Evolutionary conservation across 2,797 vertebrate genomes (phyloP).

Genomic region (Tiaroga cobitis): DNA sequence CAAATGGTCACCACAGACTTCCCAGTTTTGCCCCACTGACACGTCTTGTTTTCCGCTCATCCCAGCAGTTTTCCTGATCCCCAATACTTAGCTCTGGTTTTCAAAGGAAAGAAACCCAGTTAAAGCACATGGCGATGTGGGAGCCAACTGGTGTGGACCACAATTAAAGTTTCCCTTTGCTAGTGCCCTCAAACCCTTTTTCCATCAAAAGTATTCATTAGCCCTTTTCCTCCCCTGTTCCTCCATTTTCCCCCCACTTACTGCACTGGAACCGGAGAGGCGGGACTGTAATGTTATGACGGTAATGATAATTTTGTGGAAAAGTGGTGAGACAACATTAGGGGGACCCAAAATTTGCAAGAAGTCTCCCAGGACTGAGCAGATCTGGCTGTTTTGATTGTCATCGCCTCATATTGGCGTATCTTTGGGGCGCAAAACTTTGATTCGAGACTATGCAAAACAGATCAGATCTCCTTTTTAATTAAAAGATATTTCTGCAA

Average conservation of each 20-base stretch:
- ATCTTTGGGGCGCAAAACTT: slow-evolving; percentile 40
- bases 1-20: slow-evolving; percentile 41
- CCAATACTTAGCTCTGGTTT: slow-evolving; percentile 51
- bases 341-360: slow-evolving; percentile 26
- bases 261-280: slow-evolving; percentile 33
- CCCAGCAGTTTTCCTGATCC: slow-evolving; percentile 60
- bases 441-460: slow-evolving; percentile 2
- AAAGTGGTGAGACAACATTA: slow-evolving; percentile 46
- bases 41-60: slow-evolving; percentile 58
- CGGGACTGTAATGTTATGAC: slow-evolving; percentile 33
- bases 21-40: slow-evolving; percentile 41
- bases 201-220: slow-evolving; percentile 65
- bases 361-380: slow-evolving; percentile 38
- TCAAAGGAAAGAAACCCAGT: slow-evolving; percentile 49
- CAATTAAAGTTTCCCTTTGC: slow-evolving; percentile 58
- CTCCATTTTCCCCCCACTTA: slow-evolving; percentile 26
- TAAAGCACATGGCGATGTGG: slow-evolving; percentile 44
- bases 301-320: slow-evolving; percentile 52
- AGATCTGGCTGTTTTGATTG: slow-evolving; percentile 31
- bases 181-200: slow-evolving; percentile 57
- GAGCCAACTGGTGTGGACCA: slow-evolving; percentile 50
- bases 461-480: slow-evolving; percentile 41
- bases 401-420: slow-evolving; percentile 8
- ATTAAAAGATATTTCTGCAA: slow-evolving; percentile 47
- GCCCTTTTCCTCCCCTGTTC: slow-evolving; percentile 30